Evolutionary conservation across 2,113 vertebrate genomes (phyloP).

Genomic region (Alligator sinensis): DNA sequence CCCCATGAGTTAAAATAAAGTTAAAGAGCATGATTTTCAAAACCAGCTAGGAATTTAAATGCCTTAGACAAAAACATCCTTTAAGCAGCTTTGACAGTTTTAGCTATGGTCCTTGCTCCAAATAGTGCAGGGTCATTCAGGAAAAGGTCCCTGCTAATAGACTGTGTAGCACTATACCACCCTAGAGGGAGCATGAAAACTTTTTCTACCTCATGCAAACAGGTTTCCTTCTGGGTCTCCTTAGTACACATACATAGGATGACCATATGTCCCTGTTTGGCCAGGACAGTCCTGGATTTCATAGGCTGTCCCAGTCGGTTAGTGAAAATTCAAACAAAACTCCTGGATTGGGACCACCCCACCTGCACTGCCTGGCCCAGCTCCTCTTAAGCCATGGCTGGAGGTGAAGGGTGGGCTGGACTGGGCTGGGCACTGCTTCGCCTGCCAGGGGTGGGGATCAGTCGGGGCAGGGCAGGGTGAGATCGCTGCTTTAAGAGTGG

Average conservation of each 20-base stretch:
- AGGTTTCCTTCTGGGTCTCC: not conserved
- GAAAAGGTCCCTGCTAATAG: not conserved
- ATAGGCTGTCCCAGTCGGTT: too few relatives aligned
- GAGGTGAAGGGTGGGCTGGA: too few relatives aligned
- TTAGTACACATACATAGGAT: not conserved
- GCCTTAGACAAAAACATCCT: not conserved
- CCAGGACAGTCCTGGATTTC: too few relatives aligned
- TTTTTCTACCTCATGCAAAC: not conserved
- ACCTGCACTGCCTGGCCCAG: too few relatives aligned
- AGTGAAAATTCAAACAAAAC: too few relatives aligned
- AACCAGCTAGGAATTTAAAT: not conserved
- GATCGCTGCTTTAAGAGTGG: too few relatives aligned
- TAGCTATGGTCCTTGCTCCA: not conserved
- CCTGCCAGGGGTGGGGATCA: too few relatives aligned
- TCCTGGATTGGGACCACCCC: too few relatives aligned
- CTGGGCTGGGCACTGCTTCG: too few relatives aligned
- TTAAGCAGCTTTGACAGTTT: not conserved
- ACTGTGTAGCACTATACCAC: not conserved
- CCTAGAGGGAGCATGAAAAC: not conserved
- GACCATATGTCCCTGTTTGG: too few relatives aligned
- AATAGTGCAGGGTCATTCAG: not conserved
- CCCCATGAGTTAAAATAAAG: not conserved
- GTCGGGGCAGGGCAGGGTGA: too few relatives aligned
- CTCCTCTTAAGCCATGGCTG: too few relatives aligned
- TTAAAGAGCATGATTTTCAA: accelerated